Conservation (phyloP, 2,888 invertebrate species). For the Cheilosia grossa region DNA sequence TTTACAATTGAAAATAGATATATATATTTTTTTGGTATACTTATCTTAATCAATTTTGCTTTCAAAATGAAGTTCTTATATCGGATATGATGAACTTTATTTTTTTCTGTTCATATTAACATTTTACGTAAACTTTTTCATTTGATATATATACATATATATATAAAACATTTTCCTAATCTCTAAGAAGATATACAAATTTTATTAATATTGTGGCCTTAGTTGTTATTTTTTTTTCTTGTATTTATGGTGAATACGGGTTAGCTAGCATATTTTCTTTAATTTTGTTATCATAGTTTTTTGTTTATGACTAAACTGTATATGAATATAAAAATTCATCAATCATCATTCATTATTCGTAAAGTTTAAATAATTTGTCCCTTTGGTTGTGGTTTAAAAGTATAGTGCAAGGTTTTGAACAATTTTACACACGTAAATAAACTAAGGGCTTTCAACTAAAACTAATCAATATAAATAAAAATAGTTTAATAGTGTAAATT, state of each 20-base stretch:
- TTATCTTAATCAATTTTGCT: slow-evolving; percentile 65
- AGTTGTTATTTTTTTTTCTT: slow-evolving; percentile 55
- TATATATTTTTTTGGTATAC: slow-evolving; percentile 53
- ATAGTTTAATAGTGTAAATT: slow-evolving; percentile 28
- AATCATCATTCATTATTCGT: slow-evolving; percentile 47
- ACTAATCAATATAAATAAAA: slow-evolving; percentile 11
- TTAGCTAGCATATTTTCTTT: slow-evolving; percentile 38
- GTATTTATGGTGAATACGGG: slow-evolving; percentile 66
- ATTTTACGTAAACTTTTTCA: slow-evolving; percentile 25
- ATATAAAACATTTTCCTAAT: slow-evolving; percentile 24
- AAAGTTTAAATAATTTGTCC: slow-evolving; percentile 23
- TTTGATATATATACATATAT: not conserved
- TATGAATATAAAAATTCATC: slow-evolving; percentile 51
- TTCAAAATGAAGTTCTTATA: slow-evolving; percentile 64
- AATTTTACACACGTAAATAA: slow-evolving; percentile 23
- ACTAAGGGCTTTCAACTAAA: slow-evolving; percentile 1
- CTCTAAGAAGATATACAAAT: not conserved
- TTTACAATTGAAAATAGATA: slow-evolving; percentile 60
- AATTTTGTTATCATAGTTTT: slow-evolving; percentile 45
- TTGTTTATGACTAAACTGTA: slow-evolving; percentile 57
- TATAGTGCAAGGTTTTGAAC: slow-evolving; percentile 54
- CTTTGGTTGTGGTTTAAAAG: slow-evolving; percentile 62
- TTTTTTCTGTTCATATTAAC: slow-evolving; percentile 41
- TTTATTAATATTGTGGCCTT: slow-evolving; percentile 62
- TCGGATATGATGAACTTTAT: slow-evolving; percentile 57